Base-by-base conservation (phyloP, 1,140 invertebrate species). In the Asobara japonica region DNA sequence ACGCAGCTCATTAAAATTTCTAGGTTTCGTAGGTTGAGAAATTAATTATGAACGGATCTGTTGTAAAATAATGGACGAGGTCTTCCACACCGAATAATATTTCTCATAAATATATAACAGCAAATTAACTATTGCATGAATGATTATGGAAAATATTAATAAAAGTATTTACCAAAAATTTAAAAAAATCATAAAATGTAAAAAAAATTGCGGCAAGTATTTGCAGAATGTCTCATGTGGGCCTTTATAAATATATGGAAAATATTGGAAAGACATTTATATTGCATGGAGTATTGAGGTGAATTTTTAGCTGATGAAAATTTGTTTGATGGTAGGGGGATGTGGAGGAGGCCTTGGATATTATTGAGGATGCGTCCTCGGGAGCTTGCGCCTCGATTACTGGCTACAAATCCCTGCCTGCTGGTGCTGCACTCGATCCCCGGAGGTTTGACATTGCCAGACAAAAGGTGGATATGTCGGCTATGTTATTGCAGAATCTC, bases 401-500 rank as follows among this genome's bases (percentile, higher is more conserved):
- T 22, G 93, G 91, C 83, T 91, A 91, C 48, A 82, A 83, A 60
- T 89, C 91, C 5, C 86, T 94, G 36, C 88, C 89, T 33, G 90
- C 92, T 56, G 90, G 72, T 18, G 78, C 76, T 13, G 71, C 90
- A 10, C 82, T 95, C 71, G 89, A 92, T 80, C 88, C 92, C 1
- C 82, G 88, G 11, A 86, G 90, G 20, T 94, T 92, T 87, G 92
- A 93, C 78, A 87, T 90, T 1, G 90, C 91, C 25, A 87, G 92
- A 65, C 92, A 93, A 76, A 92, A 94, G 76, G 90, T 91, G 2
- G 93, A 94, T 79, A 88, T 95, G 74, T 91, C 92, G 0, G 92
- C 93, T 18, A 90, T 89, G 69, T 87, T 94, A 74, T 84, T 95
- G 1, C 91, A 92, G 74, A 92, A 93, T 79, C 88, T 93, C 11